phyloP scores from a whole-genome alignment of 2,113 vertebrate species.

The Cichladusa arquata region DNA sequence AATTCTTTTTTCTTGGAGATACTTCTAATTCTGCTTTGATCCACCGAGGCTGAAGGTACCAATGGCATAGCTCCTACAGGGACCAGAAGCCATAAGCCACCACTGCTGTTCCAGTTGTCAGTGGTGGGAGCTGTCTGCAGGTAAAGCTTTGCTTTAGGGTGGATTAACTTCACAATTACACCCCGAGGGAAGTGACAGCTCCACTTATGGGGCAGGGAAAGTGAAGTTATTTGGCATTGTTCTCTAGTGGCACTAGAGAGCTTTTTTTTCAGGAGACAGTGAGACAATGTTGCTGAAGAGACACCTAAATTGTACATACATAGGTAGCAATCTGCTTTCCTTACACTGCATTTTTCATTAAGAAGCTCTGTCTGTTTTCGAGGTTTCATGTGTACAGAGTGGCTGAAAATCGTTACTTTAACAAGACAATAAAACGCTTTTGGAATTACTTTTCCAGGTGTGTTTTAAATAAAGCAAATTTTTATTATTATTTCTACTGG shows the following conservation, averaged over 20 bases:
- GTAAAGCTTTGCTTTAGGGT: background rate
- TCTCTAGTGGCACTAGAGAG: background rate
- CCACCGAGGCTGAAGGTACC: background rate
- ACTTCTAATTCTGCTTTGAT: background rate
- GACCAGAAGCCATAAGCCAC: background rate
- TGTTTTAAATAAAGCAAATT: background rate
- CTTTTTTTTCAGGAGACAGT: background rate
- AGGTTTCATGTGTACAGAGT: background rate
- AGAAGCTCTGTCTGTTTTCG: background rate
- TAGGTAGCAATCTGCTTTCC: background rate
- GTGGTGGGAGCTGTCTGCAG: background rate
- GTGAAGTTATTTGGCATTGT: background rate
- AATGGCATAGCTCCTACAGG: background rate
- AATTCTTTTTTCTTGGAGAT: background rate
- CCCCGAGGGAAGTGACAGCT: background rate
- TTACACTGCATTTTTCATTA: background rate
- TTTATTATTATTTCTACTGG: background rate
- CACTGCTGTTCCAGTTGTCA: rapidly evolving
- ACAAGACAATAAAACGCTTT: background rate
- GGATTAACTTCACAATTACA: background rate
- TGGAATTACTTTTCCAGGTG: background rate
- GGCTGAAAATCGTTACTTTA: background rate
- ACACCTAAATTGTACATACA: background rate
- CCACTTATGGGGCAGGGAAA: background rate
- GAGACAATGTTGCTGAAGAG: background rate